phyloP scores from a whole-genome alignment of 2,113 vertebrate species.

The Falcunculus frontatus region DNA sequence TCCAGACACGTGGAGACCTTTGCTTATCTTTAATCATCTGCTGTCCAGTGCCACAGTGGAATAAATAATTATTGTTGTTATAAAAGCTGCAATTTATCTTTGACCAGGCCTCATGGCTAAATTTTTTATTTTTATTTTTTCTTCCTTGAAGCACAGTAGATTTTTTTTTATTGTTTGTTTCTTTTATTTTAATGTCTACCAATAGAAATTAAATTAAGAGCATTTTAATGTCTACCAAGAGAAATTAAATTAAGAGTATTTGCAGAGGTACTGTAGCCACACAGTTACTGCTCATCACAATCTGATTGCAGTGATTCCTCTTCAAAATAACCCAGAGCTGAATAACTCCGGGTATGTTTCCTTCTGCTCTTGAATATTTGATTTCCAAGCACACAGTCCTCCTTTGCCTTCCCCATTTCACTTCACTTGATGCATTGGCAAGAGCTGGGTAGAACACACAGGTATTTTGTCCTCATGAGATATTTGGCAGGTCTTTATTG shows the following conservation, averaged over 20 bases:
- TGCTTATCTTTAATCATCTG: background rate
- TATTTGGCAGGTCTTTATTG: constrained; percentile 29
- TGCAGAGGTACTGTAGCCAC: background rate
- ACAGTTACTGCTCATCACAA: background rate
- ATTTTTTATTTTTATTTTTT: background rate
- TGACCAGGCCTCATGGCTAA: background rate
- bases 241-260: background rate
- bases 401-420: background rate
- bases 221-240: background rate
- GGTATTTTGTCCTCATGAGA: constrained; percentile 26
- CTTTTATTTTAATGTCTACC: background rate
- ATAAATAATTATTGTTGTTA: background rate
- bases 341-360: background rate
- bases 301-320: background rate
- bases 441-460: background rate
- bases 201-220: background rate
- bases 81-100: background rate
- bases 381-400: background rate
- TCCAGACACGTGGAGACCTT: background rate
- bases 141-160: background rate
- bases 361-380: background rate
- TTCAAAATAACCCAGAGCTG: background rate
- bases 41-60: background rate
- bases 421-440: background rate
- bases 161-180: background rate